Base-by-base conservation (phyloP, 2,888 invertebrate genomes). In the Ormyrus labotus region DNA sequence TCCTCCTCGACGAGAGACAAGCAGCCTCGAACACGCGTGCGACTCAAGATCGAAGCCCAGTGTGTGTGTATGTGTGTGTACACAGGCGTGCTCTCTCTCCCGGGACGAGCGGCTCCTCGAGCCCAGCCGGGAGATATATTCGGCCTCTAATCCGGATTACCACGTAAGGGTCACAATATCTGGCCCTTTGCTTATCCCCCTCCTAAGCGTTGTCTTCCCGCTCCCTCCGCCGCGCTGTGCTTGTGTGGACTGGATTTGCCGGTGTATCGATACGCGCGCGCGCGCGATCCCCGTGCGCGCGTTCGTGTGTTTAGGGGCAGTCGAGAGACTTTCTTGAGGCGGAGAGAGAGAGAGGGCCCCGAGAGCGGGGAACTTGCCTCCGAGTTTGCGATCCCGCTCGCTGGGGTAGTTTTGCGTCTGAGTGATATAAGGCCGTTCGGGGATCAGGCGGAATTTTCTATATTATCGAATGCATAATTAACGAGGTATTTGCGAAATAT, bases 81-180 rank as follows among this genome's bases (percentile, higher is more conserved):
- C 13, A 51, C 34, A 51, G 53, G 8, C 10, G 7, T 53, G n/a
- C 11, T 57, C 64, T 19, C 19, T 55, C 19, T 69, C 64, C 3
- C 57, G 72, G 11, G 10, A 51, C 45, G 51, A 55, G 61, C n/a
- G 45, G 63, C 61, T 87, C 34, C 34, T 34, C 89, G 84, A 34
- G 34, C 86, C 87, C 87, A 87, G 87, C 86, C 87, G 84, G 87
- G 87, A 87, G 88, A 80, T 76, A 78, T 73, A 73, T 89, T 89
- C 73, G 84, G 84, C 85, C 87, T 86, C 88, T 90, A 90, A 90
- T 90, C 90, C 90, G 90, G 90, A 90, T 90, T 90, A 90, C 88
- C 88, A 86, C 84, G 85, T 86, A 87, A 90, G 90, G 90, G 89
- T 90, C 90, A 90, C 87, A 88, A 89, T 90, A 88, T 89, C 89